These are phyloP conservation scores for Dicrurus megarhynchus DNA, from an alignment of 2,113 vertebrate species.

Conservation along the genomic window DNA sequence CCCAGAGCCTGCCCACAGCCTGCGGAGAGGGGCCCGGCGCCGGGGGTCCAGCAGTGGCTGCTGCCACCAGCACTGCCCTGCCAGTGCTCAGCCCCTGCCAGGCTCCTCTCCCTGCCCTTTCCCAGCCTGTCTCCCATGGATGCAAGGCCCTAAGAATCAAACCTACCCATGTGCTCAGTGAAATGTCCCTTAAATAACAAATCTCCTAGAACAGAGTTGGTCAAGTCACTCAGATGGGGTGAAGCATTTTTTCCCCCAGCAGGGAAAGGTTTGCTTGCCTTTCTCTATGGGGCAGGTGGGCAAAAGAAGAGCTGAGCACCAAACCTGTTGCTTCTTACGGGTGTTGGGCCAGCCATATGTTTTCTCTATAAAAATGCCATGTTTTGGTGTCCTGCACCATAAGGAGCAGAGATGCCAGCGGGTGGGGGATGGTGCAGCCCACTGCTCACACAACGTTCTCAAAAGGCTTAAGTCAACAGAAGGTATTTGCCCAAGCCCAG, in stretches of 20 bases:
- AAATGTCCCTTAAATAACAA: background rate
- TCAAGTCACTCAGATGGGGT: background rate
- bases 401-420: accelerated
- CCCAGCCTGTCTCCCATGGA: background rate
- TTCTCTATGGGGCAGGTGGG: accelerated
- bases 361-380: background rate
- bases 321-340: background rate
- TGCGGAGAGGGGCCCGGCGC: accelerated
- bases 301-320: background rate
- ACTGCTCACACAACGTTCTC: accelerated
- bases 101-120: background rate
- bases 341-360: background rate
- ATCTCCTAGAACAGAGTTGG: background rate
- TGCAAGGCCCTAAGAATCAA: background rate
- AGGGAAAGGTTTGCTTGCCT: background rate
- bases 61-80: background rate
- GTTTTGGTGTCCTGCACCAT: background rate
- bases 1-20: background rate
- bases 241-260: background rate
- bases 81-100: background rate
- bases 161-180: background rate
- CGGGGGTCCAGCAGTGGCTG: no score
- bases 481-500: background rate
- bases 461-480: background rate
- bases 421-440: background rate